Percentiles rank a stretch among this genome's conserved stretches.
phyloP scores from a whole-genome alignment of 2,113 vertebrate species.

The Lasiurus cinereus region DNA sequence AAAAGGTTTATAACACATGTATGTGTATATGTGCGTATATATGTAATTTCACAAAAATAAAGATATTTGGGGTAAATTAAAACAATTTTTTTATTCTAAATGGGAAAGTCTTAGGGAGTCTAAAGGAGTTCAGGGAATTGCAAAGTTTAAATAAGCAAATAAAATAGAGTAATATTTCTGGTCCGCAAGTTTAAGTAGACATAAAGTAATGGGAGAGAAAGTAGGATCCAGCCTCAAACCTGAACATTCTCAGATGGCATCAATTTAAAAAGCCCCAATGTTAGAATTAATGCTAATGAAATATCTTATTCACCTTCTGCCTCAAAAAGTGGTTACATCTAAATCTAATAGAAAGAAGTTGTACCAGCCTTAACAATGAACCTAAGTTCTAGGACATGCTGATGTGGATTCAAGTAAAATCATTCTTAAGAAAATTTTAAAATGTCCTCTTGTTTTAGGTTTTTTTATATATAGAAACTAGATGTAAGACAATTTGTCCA shows the following conservation, averaged over 20 bases:
- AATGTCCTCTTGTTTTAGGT: neutral
- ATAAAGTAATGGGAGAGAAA: neutral
- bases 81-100: neutral
- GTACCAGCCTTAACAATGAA: neutral
- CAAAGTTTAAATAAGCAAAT: neutral
- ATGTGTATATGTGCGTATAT: neutral
- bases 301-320: neutral
- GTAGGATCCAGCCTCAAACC: neutral
- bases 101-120: neutral
- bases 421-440: neutral
- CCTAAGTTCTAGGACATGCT: slow-evolving; percentile 7
- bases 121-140: neutral
- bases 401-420: slow-evolving; percentile 19
- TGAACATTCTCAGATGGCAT: neutral
- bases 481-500: neutral
- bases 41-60: slow-evolving; percentile 24
- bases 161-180: slow-evolving; percentile 14
- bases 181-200: neutral
- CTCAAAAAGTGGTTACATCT: neutral
- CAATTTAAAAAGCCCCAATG: neutral
- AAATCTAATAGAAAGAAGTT: neutral
- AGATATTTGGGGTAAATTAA: neutral
- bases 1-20: neutral
- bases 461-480: slow-evolving; percentile 24
- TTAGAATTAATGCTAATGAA: slow-evolving; percentile 26